Conservation (phyloP, 2,888 invertebrate species). For the Tenodera sinensis region DNA sequence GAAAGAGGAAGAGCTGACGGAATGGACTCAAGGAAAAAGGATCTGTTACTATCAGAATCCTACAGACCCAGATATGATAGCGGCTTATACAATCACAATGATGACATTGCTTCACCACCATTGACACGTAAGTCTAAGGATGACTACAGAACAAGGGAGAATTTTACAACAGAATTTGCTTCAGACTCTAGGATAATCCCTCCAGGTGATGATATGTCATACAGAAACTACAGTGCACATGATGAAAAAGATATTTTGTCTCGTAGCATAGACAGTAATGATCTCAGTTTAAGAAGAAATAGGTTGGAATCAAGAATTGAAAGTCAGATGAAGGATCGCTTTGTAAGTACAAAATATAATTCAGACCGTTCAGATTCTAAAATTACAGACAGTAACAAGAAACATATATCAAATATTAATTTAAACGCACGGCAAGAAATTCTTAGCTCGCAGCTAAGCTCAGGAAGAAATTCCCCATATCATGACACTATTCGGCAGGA, state of each 20-base stretch:
- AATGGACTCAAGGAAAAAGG: slow-evolving; percentile 54
- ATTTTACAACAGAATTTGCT: slow-evolving; percentile 34
- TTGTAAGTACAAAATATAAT: slow-evolving; percentile 42
- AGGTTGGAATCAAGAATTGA: slow-evolving; percentile 72
- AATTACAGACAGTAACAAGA: slow-evolving; percentile 43
- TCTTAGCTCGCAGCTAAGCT: slow-evolving; percentile 27
- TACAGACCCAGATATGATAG: slow-evolving; percentile 10
- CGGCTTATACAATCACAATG: slow-evolving; percentile 40
- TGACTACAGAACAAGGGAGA: slow-evolving; percentile 36
- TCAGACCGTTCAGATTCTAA: slow-evolving; percentile 43
- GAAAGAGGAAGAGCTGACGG: slow-evolving; percentile 62
- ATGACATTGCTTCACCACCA: slow-evolving; percentile 32
- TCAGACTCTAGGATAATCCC: slow-evolving; percentile 17
- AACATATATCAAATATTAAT: slow-evolving; percentile 45
- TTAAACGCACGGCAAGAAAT: slow-evolving; percentile 23
- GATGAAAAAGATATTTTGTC: slow-evolving; percentile 38
- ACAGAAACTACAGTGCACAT: neutral
- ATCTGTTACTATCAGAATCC: slow-evolving; percentile 4
- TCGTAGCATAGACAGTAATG: slow-evolving; percentile 36
- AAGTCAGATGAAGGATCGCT: slow-evolving; percentile 38
- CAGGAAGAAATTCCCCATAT: neutral
- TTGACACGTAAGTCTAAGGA: neutral
- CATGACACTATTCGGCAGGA: slow-evolving; percentile 43
- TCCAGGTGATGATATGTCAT: neutral
- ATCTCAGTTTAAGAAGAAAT: slow-evolving; percentile 69